Conservation (phyloP, 2,797 vertebrate genomes). For the Iguana delicatissima region DNA sequence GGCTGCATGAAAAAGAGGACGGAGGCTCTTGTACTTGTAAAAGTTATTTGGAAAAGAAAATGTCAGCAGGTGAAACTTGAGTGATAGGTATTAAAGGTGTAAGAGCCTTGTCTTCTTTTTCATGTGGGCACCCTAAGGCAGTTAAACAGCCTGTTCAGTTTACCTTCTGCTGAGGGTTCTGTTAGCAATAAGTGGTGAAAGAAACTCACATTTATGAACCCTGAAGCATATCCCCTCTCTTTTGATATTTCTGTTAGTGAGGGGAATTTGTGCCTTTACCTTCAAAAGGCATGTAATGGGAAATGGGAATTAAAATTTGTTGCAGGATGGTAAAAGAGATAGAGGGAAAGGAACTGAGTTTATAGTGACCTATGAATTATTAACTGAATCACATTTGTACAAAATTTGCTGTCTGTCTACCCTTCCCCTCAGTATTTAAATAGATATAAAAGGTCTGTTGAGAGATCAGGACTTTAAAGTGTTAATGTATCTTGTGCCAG, state of each 20-base stretch:
- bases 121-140: neutral
- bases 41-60: too few species aligned
- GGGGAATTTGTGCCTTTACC: neutral
- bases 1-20: too few species aligned
- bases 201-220: neutral
- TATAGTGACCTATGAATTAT: neutral
- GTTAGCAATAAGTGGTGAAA: neutral
- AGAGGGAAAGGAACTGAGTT: neutral
- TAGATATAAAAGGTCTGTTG: slow-evolving; percentile 32
- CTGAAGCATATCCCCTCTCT: neutral
- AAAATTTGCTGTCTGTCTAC: neutral
- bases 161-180: neutral
- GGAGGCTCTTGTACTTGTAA: too few species aligned
- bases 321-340: neutral
- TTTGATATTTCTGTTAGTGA: too few species aligned
- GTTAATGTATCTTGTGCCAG: neutral
- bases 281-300: neutral
- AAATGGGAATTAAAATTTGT: neutral
- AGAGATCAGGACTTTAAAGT: neutral
- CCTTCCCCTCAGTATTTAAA: slow-evolving; percentile 11
- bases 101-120: neutral
- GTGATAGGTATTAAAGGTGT: neutral
- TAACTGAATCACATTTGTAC: neutral
- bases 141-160: neutral
- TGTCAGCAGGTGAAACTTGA: too few species aligned